Evolutionary conservation across 2,888 invertebrate species (phyloP).

Genomic region (Diarsia dahlii): DNA sequence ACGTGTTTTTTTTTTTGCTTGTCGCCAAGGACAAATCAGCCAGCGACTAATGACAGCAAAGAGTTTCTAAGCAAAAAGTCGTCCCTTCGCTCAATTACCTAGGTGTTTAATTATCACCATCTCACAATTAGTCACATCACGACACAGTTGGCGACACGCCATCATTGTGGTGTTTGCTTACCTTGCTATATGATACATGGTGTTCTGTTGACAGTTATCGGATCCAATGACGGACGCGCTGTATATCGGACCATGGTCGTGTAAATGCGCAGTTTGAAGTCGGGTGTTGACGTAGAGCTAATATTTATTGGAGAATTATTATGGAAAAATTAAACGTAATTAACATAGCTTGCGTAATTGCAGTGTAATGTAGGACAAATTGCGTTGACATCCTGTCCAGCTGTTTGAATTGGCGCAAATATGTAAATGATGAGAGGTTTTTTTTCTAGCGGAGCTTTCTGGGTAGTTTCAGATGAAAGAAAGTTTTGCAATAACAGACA

Average conservation of each 20-base stretch:
- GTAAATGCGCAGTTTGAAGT: conserved; percentile 50
- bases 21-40: background rate
- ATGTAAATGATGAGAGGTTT: background rate
- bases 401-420: background rate
- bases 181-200: conserved; percentile 64
- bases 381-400: conserved; percentile 4
- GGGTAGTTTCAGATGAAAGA: background rate
- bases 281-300: conserved; percentile 16
- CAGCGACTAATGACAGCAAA: conserved; percentile 11
- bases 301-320: conserved; percentile 9
- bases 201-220: conserved; percentile 58
- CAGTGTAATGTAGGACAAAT: conserved; percentile 7
- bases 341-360: conserved; percentile 21
- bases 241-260: conserved; percentile 31
- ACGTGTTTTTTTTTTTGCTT: background rate
- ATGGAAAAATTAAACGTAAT: conserved; percentile 37
- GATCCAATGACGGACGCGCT: conserved; percentile 42
- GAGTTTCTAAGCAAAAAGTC: conserved; percentile 31
- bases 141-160: conserved; percentile 76
- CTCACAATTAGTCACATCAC: conserved; percentile 57
- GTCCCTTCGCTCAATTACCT: conserved; percentile 40
- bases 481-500: background rate
- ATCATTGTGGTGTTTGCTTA: conserved; percentile 70
- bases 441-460: background rate
- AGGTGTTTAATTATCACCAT: conserved; percentile 47